Evolutionary conservation across 2,888 invertebrate species (phyloP), one percentile per base, ranked within the genome.

Genomic region (Callyntrura guangdongensis): DNA sequence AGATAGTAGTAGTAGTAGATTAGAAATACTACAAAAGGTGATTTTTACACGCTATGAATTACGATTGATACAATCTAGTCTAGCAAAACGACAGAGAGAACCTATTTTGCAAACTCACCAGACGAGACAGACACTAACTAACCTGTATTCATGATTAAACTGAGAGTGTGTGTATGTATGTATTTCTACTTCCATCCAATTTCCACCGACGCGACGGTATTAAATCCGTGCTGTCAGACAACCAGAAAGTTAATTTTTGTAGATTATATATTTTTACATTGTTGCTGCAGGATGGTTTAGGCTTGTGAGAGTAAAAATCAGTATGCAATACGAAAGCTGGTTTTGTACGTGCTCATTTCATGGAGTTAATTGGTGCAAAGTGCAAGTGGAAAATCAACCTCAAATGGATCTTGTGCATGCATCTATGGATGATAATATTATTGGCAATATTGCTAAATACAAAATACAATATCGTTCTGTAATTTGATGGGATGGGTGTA

Each of bases 51-150:
- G n/a, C 27, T 17, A n/a, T 45, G n/a, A 45, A 36, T 27, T 17
- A 72, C 27, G 9, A 72, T 72, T 72, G 72, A 72, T 72, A 67
- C 45, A 17, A 45, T 67, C 36, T 72, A 11, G 45, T 9, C 9
- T 17, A n/a, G 45, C 14, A 67, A 14, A 61, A 25, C 22, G 67
- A 25, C 72, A 72, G 45, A 25, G 45, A 72, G 45, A 72, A 45
- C n/a, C 17, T 72, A 45, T 72, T 36, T 72, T 72, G 17, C 72
- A 36, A 45, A 72, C 72, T 72, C 47, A 17, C 72, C 72, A 72
- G 72, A 72, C 72, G 47, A 72, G 72, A 36, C 72, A 72, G 45
- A 45, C n/a, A 45, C n/a, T 45, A 36, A 36, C 36, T 36, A 36
- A 36, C 36, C 36, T 36, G 36, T 36, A 36, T 36, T 36, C 36